Percentiles rank a stretch among this genome's conserved stretches.
phyloP scores from a whole-genome alignment of 2,797 vertebrate species.

The Clarias laeviceps region DNA sequence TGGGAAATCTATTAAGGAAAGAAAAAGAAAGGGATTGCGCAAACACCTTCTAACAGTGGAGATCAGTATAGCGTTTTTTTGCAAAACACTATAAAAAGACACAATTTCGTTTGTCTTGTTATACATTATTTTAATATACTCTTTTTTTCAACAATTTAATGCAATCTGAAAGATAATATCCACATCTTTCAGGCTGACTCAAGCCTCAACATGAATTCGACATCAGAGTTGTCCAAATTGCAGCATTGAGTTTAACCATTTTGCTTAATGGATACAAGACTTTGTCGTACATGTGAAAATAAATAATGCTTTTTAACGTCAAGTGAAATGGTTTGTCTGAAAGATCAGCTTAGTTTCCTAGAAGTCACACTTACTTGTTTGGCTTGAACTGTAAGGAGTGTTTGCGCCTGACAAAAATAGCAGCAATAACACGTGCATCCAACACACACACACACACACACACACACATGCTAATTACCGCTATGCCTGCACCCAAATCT shows the following conservation, averaged over 20 bases:
- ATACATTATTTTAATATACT: background rate
- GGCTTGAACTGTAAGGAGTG: background rate
- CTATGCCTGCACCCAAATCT: background rate
- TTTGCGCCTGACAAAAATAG: background rate
- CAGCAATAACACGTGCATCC: background rate
- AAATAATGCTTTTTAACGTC: background rate
- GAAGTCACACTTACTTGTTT: background rate
- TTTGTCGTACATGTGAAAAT: background rate
- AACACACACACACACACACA: background rate
- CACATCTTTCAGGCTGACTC: background rate
- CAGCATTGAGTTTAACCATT: background rate
- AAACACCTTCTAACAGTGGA: slow-evolving; percentile 19
- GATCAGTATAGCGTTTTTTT: background rate
- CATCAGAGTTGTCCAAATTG: background rate
- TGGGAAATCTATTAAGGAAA: background rate
- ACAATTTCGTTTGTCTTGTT: background rate
- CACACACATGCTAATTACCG: background rate
- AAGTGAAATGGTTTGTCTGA: background rate
- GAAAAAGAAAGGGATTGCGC: background rate
- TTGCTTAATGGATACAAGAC: background rate
- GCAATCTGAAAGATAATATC: background rate
- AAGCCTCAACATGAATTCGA: background rate
- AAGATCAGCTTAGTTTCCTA: background rate
- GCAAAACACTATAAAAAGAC: background rate
- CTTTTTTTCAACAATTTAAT: background rate